Conservation (phyloP, 1,140 invertebrate genomes). For the Drosophila arizonae region DNA sequence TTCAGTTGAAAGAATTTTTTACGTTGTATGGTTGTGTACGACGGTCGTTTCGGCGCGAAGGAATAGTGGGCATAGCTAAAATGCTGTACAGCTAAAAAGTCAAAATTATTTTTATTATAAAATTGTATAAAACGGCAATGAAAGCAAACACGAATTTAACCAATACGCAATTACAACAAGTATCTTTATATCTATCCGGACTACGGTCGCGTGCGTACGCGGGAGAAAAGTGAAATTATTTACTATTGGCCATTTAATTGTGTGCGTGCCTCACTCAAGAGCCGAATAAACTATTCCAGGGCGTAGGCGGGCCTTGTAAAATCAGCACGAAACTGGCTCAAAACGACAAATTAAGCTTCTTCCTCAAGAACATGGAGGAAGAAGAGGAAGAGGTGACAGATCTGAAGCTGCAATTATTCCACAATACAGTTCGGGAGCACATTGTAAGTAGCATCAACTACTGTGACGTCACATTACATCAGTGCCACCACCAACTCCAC, state of each 20-base stretch:
- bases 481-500: slow-evolving; percentile 4
- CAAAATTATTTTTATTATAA: slow-evolving; percentile 18
- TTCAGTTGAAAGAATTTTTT: slow-evolving; percentile 43
- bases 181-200: neutral
- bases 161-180: slow-evolving; percentile 9
- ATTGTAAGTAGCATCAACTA: slow-evolving; percentile 88
- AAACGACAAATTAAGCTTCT: slow-evolving; percentile 64
- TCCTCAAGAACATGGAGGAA: slow-evolving; percentile 72
- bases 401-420: slow-evolving; percentile 93
- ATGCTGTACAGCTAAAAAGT: slow-evolving; percentile 14
- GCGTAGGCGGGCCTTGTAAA: slow-evolving; percentile 7
- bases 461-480: slow-evolving; percentile 37
- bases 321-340: slow-evolving; percentile 60
- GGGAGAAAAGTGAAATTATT: slow-evolving; percentile 50
- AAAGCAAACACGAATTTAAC: slow-evolving; percentile 7
- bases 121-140: slow-evolving; percentile 11
- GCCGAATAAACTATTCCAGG: neutral
- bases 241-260: slow-evolving; percentile 26
- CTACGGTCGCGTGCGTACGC: slow-evolving; percentile 11
- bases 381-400: slow-evolving; percentile 87
- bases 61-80: slow-evolving; percentile 8
- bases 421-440: slow-evolving; percentile 96
- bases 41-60: slow-evolving; percentile 10
- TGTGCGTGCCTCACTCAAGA: slow-evolving; percentile 13
- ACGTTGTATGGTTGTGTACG: slow-evolving; percentile 16